Conservation (phyloP, 2,888 invertebrate species). For the Perithous albicinctus region DNA sequence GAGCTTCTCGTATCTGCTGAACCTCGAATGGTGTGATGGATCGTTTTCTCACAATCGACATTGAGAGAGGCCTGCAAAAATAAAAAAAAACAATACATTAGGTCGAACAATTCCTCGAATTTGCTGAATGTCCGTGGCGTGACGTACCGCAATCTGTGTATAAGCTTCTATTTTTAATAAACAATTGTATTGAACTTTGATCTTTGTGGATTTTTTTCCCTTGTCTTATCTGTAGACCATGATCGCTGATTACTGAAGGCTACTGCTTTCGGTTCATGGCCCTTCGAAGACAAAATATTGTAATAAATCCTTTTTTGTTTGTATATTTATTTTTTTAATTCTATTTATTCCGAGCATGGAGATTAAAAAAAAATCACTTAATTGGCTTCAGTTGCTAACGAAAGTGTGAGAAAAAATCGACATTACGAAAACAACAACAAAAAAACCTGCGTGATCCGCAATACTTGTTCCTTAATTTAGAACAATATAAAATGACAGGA, state of each 20-base stretch:
- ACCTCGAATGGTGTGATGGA: neutral
- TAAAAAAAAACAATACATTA: neutral
- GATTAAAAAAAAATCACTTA: too few species aligned
- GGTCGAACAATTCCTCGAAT: neutral
- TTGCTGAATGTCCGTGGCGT: constrained; percentile 5
- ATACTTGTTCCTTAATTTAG: too few species aligned
- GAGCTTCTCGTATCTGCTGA: neutral
- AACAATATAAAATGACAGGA: too few species aligned
- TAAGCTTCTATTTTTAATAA: constrained; percentile 5
- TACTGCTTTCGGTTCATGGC: neutral
- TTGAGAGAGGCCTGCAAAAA: neutral
- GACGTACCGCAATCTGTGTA: neutral
- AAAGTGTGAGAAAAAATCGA: too few species aligned
- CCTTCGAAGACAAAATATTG: neutral
- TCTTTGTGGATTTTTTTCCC: neutral
- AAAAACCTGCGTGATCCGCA: too few species aligned
- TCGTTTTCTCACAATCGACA: neutral
- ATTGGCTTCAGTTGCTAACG: too few species aligned
- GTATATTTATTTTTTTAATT: too few species aligned
- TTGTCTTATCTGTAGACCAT: neutral
- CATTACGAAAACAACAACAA: too few species aligned
- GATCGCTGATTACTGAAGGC: neutral
- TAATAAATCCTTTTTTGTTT: neutral
- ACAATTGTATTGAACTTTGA: constrained; percentile 15
- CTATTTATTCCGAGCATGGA: too few species aligned